These are phyloP conservation scores for Etia nguti DNA, from an alignment of 2,113 vertebrate species.

Conservation along the genomic window DNA sequence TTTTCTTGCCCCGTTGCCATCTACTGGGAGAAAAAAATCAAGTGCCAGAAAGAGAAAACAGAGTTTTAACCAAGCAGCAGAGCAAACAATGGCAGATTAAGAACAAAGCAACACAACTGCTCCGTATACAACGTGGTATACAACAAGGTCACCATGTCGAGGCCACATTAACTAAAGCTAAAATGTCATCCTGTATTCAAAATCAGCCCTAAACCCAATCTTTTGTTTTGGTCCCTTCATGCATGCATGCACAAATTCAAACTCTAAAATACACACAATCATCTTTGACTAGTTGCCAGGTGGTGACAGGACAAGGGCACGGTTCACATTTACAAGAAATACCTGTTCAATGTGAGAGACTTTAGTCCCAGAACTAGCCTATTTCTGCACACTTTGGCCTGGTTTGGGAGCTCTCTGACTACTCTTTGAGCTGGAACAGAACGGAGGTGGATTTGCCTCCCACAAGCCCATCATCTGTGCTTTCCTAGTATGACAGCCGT, in stretches of 20 bases:
- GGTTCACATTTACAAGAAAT: background rate
- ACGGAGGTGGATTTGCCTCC: slow-evolving; percentile 57
- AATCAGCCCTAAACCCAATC: background rate
- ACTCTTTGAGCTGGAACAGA: slow-evolving; percentile 59
- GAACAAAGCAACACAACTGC: slow-evolving; percentile 6
- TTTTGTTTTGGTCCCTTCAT: background rate
- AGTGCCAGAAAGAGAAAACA: slow-evolving; percentile 32
- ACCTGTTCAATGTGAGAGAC: background rate
- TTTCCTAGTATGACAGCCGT: slow-evolving; percentile 42
- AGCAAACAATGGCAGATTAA: slow-evolving; percentile 41
- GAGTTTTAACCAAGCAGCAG: slow-evolving; percentile 6
- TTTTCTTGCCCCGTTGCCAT: background rate
- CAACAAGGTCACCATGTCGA: background rate
- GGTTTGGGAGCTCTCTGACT: slow-evolving; percentile 44
- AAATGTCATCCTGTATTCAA: background rate
- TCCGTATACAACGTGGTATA: background rate
- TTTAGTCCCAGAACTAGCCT: slow-evolving; percentile 23
- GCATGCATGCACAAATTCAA: background rate
- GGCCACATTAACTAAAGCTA: background rate
- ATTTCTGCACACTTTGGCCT: slow-evolving; percentile 41
- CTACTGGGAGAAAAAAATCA: background rate
- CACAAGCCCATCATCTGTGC: slow-evolving; percentile 56
- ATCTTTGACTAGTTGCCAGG: background rate
- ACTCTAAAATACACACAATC: background rate
- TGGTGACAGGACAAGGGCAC: background rate